Evolutionary conservation across 2,113 vertebrate species (phyloP).

Genomic region (Fregata magnificens): DNA sequence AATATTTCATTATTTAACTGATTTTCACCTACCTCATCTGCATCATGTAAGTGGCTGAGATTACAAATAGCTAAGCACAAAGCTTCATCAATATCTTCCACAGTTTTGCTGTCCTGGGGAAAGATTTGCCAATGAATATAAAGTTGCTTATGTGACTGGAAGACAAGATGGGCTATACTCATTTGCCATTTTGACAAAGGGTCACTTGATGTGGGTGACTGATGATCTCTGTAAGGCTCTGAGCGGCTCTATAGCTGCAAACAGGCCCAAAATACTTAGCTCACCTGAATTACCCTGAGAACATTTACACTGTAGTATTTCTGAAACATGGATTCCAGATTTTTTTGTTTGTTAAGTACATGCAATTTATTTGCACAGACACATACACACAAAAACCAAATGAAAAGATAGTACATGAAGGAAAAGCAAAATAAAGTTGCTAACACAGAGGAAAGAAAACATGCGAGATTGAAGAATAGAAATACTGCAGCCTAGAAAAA

Average conservation of each 20-base stretch:
- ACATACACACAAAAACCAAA: not conserved
- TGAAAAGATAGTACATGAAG: not conserved
- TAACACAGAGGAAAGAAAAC: not conserved
- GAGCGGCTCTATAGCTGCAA: not conserved
- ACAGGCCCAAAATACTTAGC: not conserved
- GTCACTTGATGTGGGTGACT: not conserved
- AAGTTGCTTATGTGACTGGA: not conserved
- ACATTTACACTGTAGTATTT: not conserved
- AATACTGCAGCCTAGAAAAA: not conserved
- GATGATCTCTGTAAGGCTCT: not conserved
- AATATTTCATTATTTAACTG: not conserved
- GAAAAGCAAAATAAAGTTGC: not conserved
- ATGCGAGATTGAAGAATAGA: not conserved
- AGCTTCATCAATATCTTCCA: constrained; percentile 69
- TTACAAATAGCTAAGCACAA: constrained; percentile 56
- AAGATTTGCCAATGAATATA: not conserved
- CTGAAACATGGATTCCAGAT: not conserved
- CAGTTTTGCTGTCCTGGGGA: constrained; percentile 47
- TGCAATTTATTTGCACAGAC: not conserved
- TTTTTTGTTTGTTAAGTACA: not conserved
- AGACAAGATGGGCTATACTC: not conserved
- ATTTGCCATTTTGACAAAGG: not conserved
- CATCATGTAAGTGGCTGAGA: constrained; percentile 50
- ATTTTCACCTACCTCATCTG: constrained; percentile 62
- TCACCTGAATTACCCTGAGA: not conserved